These are phyloP conservation scores for Alviniconcha marisindica DNA, from an alignment of 1,140 invertebrate genomes.

Conservation along the genomic window DNA sequence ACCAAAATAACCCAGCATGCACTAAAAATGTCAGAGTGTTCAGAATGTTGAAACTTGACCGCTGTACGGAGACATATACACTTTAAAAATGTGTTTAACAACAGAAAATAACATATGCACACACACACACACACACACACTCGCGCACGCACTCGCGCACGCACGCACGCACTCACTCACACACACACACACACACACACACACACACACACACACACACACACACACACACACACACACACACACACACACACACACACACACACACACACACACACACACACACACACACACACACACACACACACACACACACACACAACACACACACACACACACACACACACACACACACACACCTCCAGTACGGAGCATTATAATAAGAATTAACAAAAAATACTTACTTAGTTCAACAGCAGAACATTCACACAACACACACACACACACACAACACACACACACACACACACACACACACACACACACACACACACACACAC, in stretches of 20 bases:
- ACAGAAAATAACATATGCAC: not conserved
- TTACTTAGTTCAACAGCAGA: too few species aligned
- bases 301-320: not conserved
- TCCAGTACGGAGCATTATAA: too few species aligned
- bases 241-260: not conserved
- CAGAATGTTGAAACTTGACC: too few species aligned
- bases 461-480: too few species aligned
- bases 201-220: not conserved
- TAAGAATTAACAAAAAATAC: too few species aligned
- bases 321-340: not conserved
- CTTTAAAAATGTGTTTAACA: not conserved
- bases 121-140: conserved; percentile 31
- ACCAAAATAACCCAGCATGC: too few species aligned
- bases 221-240: not conserved
- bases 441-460: too few species aligned
- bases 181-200: conserved; percentile 22
- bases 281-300: not conserved
- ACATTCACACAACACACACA: too few species aligned
- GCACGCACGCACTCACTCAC: conserved; percentile 9
- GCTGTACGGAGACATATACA: too few species aligned
- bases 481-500: too few species aligned
- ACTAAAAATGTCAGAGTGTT: too few species aligned
- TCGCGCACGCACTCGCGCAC: not conserved
- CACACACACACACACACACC: not conserved
- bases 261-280: not conserved